phyloP scores from a whole-genome alignment of 2,888 invertebrate species.

The Chloromyia formosa region DNA sequence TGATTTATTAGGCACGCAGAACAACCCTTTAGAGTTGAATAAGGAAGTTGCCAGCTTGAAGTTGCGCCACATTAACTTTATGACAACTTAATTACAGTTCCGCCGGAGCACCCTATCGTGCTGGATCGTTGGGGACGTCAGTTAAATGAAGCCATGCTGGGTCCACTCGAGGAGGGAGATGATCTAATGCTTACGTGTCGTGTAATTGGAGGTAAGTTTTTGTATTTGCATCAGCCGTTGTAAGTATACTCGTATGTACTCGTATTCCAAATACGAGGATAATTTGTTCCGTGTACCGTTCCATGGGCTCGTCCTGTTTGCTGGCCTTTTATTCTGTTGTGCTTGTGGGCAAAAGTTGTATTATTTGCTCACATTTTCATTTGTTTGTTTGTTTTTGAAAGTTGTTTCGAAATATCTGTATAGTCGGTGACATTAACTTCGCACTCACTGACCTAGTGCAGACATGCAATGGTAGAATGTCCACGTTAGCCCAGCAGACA shows the following conservation, averaged over 20 bases:
- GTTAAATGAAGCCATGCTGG: slow-evolving; percentile 75
- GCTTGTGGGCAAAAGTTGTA: neutral
- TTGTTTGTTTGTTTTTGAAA: neutral
- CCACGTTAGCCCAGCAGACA: too few relatives aligned
- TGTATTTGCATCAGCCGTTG: slow-evolving; percentile 19
- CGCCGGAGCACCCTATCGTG: slow-evolving; percentile 81
- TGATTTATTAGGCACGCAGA: slow-evolving; percentile 42
- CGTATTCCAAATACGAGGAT: neutral
- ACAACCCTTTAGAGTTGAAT: slow-evolving; percentile 20
- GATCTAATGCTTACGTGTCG: slow-evolving; percentile 80
- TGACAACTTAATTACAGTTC: slow-evolving; percentile 67
- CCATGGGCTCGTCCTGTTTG: slow-evolving; percentile 22
- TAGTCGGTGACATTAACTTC: neutral
- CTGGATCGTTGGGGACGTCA: slow-evolving; percentile 80
- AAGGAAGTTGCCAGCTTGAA: slow-evolving; percentile 27
- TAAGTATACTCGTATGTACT: neutral
- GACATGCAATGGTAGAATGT: too few relatives aligned
- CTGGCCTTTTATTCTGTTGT: neutral
- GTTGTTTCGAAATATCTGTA: neutral
- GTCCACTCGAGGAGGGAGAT: slow-evolving; percentile 81
- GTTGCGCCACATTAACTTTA: slow-evolving; percentile 43
- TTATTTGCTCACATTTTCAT: neutral
- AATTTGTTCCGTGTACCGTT: slow-evolving; percentile 18
- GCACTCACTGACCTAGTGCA: too few relatives aligned
- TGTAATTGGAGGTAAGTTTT: slow-evolving; percentile 76